Conservation (phyloP, 37 sponge, comb jelly and placozoan species). For the Chondrosia reniformis region DNA sequence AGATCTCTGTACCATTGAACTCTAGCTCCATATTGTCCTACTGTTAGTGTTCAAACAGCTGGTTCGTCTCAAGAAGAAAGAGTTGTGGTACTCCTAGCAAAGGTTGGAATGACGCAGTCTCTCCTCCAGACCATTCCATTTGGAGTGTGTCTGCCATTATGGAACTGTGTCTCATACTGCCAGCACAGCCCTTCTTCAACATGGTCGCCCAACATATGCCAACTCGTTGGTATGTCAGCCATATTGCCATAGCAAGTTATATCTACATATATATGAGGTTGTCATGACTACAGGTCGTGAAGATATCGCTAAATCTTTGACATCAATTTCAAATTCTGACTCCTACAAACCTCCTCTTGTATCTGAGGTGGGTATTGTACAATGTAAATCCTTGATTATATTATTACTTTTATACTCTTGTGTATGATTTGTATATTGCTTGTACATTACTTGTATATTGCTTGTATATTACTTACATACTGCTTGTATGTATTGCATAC, state of each 20-base stretch:
- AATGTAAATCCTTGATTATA: too few relatives aligned
- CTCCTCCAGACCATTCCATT: conserved; percentile 50
- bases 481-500: too few relatives aligned
- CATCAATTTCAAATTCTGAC: not conserved
- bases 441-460: too few relatives aligned
- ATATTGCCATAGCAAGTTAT: not conserved
- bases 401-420: too few relatives aligned
- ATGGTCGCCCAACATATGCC: conserved; percentile 37
- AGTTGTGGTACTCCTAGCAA: conserved; percentile 39
- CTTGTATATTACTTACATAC: too few relatives aligned
- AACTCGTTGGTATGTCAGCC: conserved; percentile 55
- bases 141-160: conserved; percentile 62
- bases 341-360: not conserved
- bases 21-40: too few relatives aligned
- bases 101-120: conserved; percentile 20
- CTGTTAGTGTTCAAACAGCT: not conserved
- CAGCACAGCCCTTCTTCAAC: conserved; percentile 49
- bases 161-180: conserved; percentile 50
- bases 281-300: conserved; percentile 30
- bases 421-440: too few relatives aligned
- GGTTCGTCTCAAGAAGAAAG: conserved; percentile 26
- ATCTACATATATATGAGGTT: not conserved
- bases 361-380: not conserved
- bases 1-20: too few relatives aligned
- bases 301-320: conserved; percentile 26